phyloP scores from a whole-genome alignment of 2,797 vertebrate species.

The Schizothorax lantsangensis region DNA sequence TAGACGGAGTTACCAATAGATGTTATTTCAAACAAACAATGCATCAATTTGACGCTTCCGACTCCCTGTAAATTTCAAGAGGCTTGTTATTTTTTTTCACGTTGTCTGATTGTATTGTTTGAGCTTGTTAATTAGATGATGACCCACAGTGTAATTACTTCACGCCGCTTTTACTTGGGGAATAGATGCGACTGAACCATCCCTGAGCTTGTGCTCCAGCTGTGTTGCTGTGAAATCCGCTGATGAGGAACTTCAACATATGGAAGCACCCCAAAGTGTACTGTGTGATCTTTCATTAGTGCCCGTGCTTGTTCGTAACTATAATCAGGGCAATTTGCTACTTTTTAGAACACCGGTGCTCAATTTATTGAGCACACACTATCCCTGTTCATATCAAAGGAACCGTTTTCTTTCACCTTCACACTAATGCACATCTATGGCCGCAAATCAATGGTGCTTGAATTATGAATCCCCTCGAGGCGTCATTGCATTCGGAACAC shows the following conservation, averaged over 20 bases:
- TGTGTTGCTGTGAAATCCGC: slow-evolving; percentile 34
- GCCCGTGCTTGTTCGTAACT: slow-evolving; percentile 30
- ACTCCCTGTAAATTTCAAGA: not conserved
- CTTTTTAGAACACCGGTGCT: not conserved
- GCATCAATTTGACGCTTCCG: slow-evolving; percentile 15
- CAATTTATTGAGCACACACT: not conserved
- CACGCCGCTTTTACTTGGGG: slow-evolving; percentile 51
- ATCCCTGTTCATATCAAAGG: not conserved
- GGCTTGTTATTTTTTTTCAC: slow-evolving; percentile 45
- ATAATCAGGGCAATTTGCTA: slow-evolving; percentile 18
- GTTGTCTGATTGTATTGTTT: slow-evolving; percentile 57
- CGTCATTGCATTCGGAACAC: slow-evolving; percentile 62
- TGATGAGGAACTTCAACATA: slow-evolving; percentile 52
- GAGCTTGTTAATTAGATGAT: slow-evolving; percentile 56
- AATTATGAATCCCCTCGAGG: slow-evolving; percentile 67
- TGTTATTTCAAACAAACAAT: slow-evolving; percentile 10
- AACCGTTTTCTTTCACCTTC: slow-evolving; percentile 59
- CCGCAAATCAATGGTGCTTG: slow-evolving; percentile 78
- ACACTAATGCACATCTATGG: slow-evolving; percentile 73
- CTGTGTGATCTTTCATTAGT: slow-evolving; percentile 47
- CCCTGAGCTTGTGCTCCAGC: slow-evolving; percentile 34
- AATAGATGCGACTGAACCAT: slow-evolving; percentile 51
- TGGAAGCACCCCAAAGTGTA: slow-evolving; percentile 44
- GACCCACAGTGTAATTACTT: slow-evolving; percentile 58
- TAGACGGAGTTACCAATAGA: not conserved